phyloP scores from a whole-genome alignment of 2,888 invertebrate species.

The Caenorhabditis uteleia region DNA sequence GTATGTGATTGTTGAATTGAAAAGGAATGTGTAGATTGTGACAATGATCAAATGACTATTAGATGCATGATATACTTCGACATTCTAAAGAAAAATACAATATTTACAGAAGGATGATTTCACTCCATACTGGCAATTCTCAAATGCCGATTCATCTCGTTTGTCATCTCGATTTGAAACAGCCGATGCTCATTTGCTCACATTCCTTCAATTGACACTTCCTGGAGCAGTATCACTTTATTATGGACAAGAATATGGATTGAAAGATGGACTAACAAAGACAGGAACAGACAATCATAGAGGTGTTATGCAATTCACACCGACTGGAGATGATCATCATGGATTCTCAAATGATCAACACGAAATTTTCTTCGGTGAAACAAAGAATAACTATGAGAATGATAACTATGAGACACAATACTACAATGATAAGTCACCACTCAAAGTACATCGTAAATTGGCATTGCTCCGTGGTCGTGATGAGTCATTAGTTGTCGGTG shows the following conservation, averaged over 20 bases:
- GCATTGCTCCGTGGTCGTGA: slow-evolving; percentile 59
- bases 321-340: slow-evolving; percentile 38
- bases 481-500: slow-evolving; percentile 52
- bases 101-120: slow-evolving; percentile 31
- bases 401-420: slow-evolving; percentile 55
- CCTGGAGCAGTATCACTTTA: slow-evolving; percentile 55
- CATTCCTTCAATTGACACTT: slow-evolving; percentile 54
- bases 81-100: neutral
- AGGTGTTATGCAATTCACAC: slow-evolving; percentile 53
- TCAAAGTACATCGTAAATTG: slow-evolving; percentile 54
- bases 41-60: too few species aligned
- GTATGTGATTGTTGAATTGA: too few species aligned
- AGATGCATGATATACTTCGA: neutral
- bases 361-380: slow-evolving; percentile 49
- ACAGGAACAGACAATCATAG: slow-evolving; percentile 12
- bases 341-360: slow-evolving; percentile 37
- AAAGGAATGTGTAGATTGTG: neutral
- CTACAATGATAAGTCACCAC: slow-evolving; percentile 35
- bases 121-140: slow-evolving; percentile 57
- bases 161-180: slow-evolving; percentile 50
- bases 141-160: slow-evolving; percentile 40
- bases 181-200: slow-evolving; percentile 46
- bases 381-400: slow-evolving; percentile 16
- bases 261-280: slow-evolving; percentile 25
- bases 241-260: slow-evolving; percentile 53